Conservation (phyloP, 1,140 invertebrate genomes). For the Diploscapter pachys region DNA sequence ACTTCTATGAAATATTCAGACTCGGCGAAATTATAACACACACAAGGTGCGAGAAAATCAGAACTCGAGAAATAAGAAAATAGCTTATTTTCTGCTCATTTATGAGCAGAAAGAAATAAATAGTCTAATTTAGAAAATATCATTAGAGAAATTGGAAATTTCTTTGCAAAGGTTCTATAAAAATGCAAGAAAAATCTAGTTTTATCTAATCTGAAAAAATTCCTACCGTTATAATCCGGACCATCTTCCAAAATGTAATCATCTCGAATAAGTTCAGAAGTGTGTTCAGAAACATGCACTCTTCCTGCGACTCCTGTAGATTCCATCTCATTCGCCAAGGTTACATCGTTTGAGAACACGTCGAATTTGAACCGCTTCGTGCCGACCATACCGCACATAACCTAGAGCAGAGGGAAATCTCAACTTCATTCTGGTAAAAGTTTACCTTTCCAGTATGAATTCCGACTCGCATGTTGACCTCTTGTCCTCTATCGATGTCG, state of each 20-base stretch:
- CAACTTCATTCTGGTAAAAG: constrained; percentile 63
- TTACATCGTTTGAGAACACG: constrained; percentile 89
- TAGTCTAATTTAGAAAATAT: too few species aligned
- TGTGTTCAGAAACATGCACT: constrained; percentile 86
- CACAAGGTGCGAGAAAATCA: too few species aligned
- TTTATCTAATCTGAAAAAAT: too few species aligned
- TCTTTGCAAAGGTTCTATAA: too few species aligned
- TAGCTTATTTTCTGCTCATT: too few species aligned
- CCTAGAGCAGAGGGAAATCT: constrained; percentile 62
- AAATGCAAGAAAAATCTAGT: too few species aligned
- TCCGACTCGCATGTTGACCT: constrained; percentile 85
- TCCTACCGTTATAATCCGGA: constrained; percentile 72
- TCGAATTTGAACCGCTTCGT: constrained; percentile 85
- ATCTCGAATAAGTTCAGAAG: constrained; percentile 75
- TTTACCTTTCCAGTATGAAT: constrained; percentile 74
- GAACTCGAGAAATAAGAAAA: too few species aligned
- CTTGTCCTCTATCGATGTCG: constrained; percentile 75
- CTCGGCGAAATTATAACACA: too few species aligned
- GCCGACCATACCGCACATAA: constrained; percentile 82
- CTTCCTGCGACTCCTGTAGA: constrained; percentile 65
- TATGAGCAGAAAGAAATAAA: too few species aligned
- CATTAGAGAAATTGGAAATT: too few species aligned
- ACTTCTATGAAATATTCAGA: too few species aligned
- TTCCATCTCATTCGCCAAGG: constrained; percentile 80
- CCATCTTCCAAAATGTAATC: constrained; percentile 80